Base-by-base conservation (phyloP, 2,888 invertebrate species). In the Nysson spinosus region DNA sequence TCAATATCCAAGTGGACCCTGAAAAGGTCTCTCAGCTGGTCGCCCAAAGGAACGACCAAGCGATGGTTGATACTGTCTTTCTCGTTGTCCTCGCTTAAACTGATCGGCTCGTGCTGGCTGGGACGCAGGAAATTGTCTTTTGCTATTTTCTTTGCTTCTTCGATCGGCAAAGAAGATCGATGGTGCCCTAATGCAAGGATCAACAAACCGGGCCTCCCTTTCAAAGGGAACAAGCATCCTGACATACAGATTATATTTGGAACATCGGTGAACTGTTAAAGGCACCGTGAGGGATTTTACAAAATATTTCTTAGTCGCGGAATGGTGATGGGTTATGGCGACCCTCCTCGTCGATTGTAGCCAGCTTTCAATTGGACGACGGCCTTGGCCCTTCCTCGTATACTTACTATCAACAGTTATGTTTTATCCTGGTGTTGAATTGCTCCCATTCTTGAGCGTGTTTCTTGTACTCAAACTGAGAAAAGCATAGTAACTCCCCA, bases 21-120 rank as follows among this genome's bases (percentile, higher is more conserved):
- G 52, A 42, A 56, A 64, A 46, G 50, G 44, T 30, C 56, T 51
- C 44, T 52, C 63, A 68, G 72, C 62, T 61, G 76, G 65, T 56
- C 46, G 51, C 24, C 42, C 46, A 51, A 43, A 57, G 54, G 49
- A 52, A 39, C 44, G 40, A 55, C 24, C 39, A 39, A n/a, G 24
- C 37, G 54, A 55, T 62, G 55, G 54, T 65, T 68, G 68, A 69
- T 52, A 61, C 34, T 40, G 43, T 60, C 69, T 50, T 32, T 35
- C 56, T 44, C 43, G 39, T 35, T 50, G 32, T 35, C 37, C 52
- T 46, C 34, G 35, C 46, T 69, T 22, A 40, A 54, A 34, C 22
- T 40, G 42, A 56, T 63, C 51, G 47, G 61, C 57, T 43, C 65
- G 50, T 50, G 32, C 51, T 26, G 37, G 14, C 39, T 22, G 46